Base-by-base conservation (phyloP, 2,888 invertebrate genomes). In the Meiosimyza decipiens region DNA sequence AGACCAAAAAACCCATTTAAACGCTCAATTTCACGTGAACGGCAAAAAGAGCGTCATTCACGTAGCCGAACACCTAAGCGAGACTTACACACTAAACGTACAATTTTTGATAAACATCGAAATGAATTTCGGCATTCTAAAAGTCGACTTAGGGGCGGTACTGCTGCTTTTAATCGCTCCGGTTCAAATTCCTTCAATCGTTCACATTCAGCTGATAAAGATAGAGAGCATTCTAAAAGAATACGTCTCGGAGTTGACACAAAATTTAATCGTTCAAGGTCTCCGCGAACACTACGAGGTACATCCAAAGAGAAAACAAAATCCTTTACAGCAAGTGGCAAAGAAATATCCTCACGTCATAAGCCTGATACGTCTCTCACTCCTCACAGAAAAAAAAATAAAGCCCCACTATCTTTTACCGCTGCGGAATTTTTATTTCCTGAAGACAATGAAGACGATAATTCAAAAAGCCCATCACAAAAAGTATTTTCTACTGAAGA, bases 391-490 rank as follows among this genome's bases (percentile, higher is more conserved):
- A 16, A 71, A 72, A 47, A 67, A 74, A 54, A 64, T 15, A 50
- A 0, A 63, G 52, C 72, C 4, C 77, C 77, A 15, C 75, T 79
- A 6, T 79, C 79, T 6, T 79, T 79, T 72, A 75, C 72, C 2
- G 76, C 75, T 33, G 76, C 75, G 13, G 79, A 79, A 60, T 78
- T 79, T 70, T 71, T 78, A n/a, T 79, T 77, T 62, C 78, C 78
- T 1, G 77, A 77, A 72, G 72, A 72, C 49, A 67, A 71, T 47
- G 69, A 60, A n/a, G 69, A 69, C 18, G 69, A 69, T 62, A 63
- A 47, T 40, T 63, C 47, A 18, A 47, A 59, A 12, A 67, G 67
- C 59, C 47, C 59, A 16, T 63, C 70, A 1, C 63, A 51, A 51
- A 59, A 64, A 12, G 15, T 40, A 13, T 47, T 51, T 13, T 57